These are phyloP conservation scores for Eupithecia inturbata DNA, from an alignment of 2,888 invertebrate species.

Conservation along the genomic window DNA sequence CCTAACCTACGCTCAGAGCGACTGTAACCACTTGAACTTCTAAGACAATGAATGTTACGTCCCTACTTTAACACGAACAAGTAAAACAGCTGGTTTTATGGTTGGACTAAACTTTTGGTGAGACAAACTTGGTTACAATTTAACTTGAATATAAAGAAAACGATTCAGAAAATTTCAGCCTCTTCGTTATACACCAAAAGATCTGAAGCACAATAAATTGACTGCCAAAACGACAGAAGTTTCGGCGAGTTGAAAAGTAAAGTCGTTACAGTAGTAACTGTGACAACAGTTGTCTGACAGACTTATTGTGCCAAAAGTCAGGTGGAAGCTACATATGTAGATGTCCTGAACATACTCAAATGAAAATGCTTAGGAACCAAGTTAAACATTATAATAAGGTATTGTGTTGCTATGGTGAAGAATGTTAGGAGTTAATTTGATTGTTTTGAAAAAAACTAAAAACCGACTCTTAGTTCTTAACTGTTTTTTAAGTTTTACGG, in stretches of 20 bases:
- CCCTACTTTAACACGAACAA: background rate
- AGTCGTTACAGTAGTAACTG: too few relatives aligned
- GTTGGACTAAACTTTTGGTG: background rate
- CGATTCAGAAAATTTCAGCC: background rate
- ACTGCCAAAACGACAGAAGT: background rate
- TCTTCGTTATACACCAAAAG: background rate
- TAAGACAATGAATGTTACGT: background rate
- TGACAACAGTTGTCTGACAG: background rate
- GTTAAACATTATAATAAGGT: too few relatives aligned
- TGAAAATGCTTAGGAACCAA: too few relatives aligned
- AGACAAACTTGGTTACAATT: background rate
- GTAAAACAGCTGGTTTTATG: background rate
- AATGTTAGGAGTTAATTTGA: too few relatives aligned
- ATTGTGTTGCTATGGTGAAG: too few relatives aligned
- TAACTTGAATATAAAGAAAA: background rate
- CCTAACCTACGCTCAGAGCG: background rate
- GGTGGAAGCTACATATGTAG: too few relatives aligned
- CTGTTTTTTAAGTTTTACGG: too few relatives aligned
- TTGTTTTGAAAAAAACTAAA: too few relatives aligned
- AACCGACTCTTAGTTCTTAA: too few relatives aligned
- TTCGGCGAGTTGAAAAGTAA: background rate
- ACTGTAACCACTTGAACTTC: background rate
- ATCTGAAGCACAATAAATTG: background rate
- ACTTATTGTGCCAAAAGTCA: background rate
- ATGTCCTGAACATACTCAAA: too few relatives aligned